phyloP scores from a whole-genome alignment of 1,140 invertebrate species.

The Listronotus bonariensis region DNA sequence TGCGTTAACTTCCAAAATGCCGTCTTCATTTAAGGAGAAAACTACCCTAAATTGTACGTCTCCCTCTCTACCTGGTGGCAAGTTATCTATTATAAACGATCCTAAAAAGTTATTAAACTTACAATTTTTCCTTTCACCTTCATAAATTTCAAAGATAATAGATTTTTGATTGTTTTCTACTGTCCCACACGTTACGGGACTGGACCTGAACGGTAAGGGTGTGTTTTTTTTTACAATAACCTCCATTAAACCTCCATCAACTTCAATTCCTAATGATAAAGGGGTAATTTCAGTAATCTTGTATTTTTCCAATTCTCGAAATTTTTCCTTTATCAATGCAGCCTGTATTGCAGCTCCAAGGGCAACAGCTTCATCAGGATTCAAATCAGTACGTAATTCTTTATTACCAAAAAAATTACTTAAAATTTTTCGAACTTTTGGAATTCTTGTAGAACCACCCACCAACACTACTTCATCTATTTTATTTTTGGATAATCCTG shows the following conservation, averaged over 20 bases:
- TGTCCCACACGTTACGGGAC: neutral
- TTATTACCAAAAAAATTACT: conserved; percentile 58
- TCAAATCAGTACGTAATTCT: conserved; percentile 43
- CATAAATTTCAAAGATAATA: conserved; percentile 26
- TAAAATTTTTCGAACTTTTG: conserved; percentile 58
- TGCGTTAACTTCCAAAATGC: conserved; percentile 36
- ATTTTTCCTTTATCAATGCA: conserved; percentile 12
- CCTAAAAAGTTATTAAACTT: conserved; percentile 36
- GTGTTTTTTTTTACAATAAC: conserved; percentile 35
- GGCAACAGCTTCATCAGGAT: conserved; percentile 54
- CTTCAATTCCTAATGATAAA: conserved; percentile 27
- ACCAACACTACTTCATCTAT: conserved; percentile 67
- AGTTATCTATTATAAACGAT: conserved; percentile 21
- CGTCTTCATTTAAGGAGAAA: conserved; percentile 34
- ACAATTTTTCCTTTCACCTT: conserved; percentile 36
- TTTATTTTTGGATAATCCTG: conserved; percentile 22
- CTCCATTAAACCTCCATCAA: conserved; percentile 18
- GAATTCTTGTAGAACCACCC: conserved; percentile 68
- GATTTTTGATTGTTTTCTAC: conserved; percentile 23
- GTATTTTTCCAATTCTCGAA: conserved; percentile 17
- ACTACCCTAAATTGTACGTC: conserved; percentile 13
- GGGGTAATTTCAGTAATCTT: conserved; percentile 36
- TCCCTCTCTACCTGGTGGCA: conserved; percentile 27
- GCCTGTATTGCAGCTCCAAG: conserved; percentile 38
- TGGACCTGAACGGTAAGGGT: conserved; percentile 17